Conservation (phyloP, 1,140 invertebrate genomes). For the Solenopsis fugax region DNA sequence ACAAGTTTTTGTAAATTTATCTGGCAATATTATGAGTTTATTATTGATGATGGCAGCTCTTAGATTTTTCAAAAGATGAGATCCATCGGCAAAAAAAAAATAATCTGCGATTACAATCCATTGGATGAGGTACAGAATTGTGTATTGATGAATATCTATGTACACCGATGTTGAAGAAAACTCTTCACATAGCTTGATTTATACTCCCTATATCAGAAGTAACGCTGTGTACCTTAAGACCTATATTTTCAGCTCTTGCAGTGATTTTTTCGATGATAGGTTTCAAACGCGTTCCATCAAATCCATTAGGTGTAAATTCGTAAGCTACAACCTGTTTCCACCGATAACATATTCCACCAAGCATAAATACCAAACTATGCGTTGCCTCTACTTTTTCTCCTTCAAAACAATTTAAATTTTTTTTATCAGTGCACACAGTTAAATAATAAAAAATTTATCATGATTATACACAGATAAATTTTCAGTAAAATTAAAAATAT, state of each 20-base stretch:
- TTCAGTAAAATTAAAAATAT: no score
- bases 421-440: background rate
- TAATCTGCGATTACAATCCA: background rate
- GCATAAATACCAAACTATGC: background rate
- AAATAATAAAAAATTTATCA: no score
- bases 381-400: background rate
- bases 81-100: slow-evolving; percentile 2
- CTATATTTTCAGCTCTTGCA: background rate
- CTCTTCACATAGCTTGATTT: background rate
- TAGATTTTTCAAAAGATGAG: background rate
- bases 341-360: background rate
- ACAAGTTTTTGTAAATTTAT: background rate
- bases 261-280: background rate
- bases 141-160: background rate
- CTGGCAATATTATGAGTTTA: background rate
- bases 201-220: background rate
- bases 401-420: no score
- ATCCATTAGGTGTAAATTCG: background rate
- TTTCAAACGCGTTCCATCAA: background rate
- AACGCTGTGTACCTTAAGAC: background rate
- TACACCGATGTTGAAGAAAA: background rate
- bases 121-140: background rate
- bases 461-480: no score
- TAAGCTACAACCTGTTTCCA: background rate
- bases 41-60: background rate